phyloP scores from a whole-genome alignment of 2,113 vertebrate genomes.

The Oryzias celebensis region DNA sequence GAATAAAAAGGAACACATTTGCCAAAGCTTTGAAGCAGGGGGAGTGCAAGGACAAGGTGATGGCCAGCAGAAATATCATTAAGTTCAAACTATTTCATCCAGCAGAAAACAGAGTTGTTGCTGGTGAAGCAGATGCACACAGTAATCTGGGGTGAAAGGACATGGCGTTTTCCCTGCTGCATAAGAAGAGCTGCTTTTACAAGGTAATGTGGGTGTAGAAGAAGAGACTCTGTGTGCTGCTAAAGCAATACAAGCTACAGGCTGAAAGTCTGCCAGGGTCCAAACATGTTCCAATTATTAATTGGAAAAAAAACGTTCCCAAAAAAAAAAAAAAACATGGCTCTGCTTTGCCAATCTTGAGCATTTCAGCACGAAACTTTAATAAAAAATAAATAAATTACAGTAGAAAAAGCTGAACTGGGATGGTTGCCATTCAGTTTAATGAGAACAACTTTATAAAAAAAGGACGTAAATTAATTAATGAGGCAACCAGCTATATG shows the following conservation, averaged over 20 bases:
- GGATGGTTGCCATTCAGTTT: conserved; percentile 21
- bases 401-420: conserved; percentile 17
- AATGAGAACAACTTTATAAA: conserved; percentile 33
- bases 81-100: conserved; percentile 55
- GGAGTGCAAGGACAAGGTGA: conserved; percentile 57
- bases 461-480: conserved; percentile 24
- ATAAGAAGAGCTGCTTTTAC: conserved; percentile 66
- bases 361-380: conserved; percentile 36
- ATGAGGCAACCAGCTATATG: neutral
- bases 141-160: conserved; percentile 68
- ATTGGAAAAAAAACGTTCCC: conserved; percentile 48
- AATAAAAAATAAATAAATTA: conserved; percentile 17
- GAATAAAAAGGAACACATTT: conserved; percentile 46
- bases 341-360: conserved; percentile 36
- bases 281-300: conserved; percentile 55
- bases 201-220: conserved; percentile 71
- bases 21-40: conserved; percentile 48
- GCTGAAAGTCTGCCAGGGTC: conserved; percentile 39
- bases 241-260: conserved; percentile 54
- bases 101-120: conserved; percentile 58
- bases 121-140: conserved; percentile 62
- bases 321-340: conserved; percentile 54
- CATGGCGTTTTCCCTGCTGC: conserved; percentile 57
- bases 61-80: conserved; percentile 59
- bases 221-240: conserved; percentile 53